Evolutionary conservation across 2,888 invertebrate species (phyloP).

Genomic region (Perizoma affinitatum): DNA sequence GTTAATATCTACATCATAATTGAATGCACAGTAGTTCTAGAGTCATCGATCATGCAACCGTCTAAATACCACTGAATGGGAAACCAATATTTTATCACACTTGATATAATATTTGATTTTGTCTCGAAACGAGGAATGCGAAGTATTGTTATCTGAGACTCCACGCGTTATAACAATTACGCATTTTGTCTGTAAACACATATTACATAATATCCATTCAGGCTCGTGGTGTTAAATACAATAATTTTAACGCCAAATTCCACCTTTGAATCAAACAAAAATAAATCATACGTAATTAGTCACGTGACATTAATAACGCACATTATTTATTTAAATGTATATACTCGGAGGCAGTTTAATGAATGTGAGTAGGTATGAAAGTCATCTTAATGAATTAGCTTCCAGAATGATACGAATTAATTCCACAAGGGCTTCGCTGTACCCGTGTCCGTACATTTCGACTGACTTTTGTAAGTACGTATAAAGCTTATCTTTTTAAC

Average conservation of each 20-base stretch:
- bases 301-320: constrained; percentile 10
- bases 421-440: constrained; percentile 1
- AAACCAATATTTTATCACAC: too few species aligned
- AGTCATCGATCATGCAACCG: too few species aligned
- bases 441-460: not conserved
- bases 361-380: constrained; percentile 14
- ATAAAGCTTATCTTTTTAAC: too few species aligned
- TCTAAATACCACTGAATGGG: too few species aligned
- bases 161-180: too few species aligned
- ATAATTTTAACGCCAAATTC: not conserved
- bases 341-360: constrained; percentile 16
- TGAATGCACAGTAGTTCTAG: too few species aligned
- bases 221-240: not conserved
- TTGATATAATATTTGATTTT: too few species aligned
- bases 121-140: too few species aligned
- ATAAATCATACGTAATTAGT: constrained; percentile 2
- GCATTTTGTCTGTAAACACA: too few species aligned
- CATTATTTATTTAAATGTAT: constrained; percentile 15
- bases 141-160: too few species aligned
- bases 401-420: constrained; percentile 3
- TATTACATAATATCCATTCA: not conserved
- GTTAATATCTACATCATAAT: too few species aligned
- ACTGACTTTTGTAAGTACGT: too few species aligned
- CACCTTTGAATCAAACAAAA: not conserved
- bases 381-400: constrained; percentile 18